Evolutionary conservation across 2,888 invertebrate genomes (phyloP), one percentile per base, ranked within the genome.

Genomic region (Chrysolina americana): DNA sequence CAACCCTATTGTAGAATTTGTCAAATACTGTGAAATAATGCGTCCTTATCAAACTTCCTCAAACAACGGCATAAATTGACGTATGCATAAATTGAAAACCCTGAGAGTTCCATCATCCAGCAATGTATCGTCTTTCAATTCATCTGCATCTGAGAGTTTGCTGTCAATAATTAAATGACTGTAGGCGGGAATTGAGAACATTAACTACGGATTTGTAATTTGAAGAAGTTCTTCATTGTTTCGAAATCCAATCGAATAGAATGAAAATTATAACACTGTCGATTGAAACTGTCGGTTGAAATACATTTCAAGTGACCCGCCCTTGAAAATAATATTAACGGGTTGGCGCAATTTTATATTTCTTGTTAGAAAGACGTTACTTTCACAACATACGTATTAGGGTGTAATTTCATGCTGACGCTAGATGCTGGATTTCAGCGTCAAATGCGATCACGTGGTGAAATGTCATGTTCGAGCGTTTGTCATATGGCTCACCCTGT

Each of bases 111-210:
- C 21, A 59, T 28, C 48, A 50, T 10, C 23, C 50, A 23, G 44
- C 28, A 50, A 48, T 66, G 50, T 66, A 66, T 48, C 48, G 48
- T 23, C 66, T 66, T 66, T 66, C 50, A 48, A 66, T 50, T 66
- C 50, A 66, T 66, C 66, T 48, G 66, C 50, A 66, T 36, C 50
- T 48, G 50, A 28, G 48, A 66, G 66, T 66, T 66, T 66, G 66
- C 23, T 36, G 19, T 50, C 66, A 50, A 48, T 48, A 66, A 66
- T 66, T 66, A 50, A 48, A 66, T 50, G 48, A 66, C 66, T 66
- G 5, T 13, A 59, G 28, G 5, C 11, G 23, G 17, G 28, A 23
- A 59, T 59, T 59, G 59, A 23, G 28, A 59, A 59, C 59, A 23
- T 59, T 53, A 59, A 59, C 59, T 59, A 59, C 28, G 59, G 59